phyloP scores from a whole-genome alignment of 2,113 vertebrate species.

The Lichenostomus cassidix region DNA sequence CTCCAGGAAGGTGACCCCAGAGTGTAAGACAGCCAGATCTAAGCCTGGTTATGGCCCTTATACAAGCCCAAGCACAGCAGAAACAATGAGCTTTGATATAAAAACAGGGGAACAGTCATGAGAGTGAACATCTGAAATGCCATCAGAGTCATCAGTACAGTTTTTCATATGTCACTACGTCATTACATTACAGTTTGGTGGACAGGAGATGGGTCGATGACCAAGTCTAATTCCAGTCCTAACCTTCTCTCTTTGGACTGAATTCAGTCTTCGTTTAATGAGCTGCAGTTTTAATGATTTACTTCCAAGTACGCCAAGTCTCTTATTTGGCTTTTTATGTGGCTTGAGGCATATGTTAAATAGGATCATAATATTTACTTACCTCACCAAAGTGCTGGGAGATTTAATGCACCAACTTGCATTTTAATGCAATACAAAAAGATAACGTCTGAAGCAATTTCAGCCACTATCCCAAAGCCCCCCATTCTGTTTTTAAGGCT shows the following conservation, averaged over 20 bases:
- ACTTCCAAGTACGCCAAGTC: not conserved
- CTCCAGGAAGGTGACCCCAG: not conserved
- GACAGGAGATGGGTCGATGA: not conserved
- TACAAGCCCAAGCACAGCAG: not conserved
- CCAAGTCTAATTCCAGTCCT: not conserved
- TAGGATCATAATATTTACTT: slow-evolving; percentile 61
- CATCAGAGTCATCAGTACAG: not conserved
- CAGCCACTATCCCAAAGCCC: not conserved
- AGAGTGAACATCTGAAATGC: not conserved
- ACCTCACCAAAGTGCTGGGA: slow-evolving; percentile 16
- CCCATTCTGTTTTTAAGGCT: not conserved
- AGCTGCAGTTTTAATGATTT: slow-evolving; percentile 43
- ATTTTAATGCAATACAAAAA: not conserved
- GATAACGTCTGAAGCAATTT: not conserved
- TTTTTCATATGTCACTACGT: not conserved
- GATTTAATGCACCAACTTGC: slow-evolving; percentile 4
- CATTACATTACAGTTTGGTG: not conserved
- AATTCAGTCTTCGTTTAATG: slow-evolving; percentile 16
- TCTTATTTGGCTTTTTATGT: slow-evolving; percentile 16
- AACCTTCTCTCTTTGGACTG: not conserved
- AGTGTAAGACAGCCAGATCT: not conserved
- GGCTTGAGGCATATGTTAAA: slow-evolving; percentile 42
- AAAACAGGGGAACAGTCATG: not conserved
- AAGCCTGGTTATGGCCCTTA: not conserved
- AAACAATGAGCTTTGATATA: not conserved